phyloP scores from a whole-genome alignment of 2,888 invertebrate species.

The Sepiola atlantica region DNA sequence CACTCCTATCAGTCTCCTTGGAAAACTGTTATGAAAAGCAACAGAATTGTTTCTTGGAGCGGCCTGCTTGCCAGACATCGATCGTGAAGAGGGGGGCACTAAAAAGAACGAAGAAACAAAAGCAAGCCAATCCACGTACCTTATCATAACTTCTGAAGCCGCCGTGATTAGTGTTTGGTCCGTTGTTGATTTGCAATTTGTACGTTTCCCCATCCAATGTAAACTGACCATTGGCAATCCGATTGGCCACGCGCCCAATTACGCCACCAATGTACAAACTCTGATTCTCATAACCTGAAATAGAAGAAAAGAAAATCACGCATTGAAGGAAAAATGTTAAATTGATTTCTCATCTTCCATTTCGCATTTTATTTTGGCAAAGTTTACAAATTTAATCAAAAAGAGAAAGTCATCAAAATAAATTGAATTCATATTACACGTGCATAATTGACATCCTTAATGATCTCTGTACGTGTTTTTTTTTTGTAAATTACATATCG shows the following conservation, averaged over 20 bases:
- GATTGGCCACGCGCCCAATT: constrained; percentile 90
- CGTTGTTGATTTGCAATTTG: constrained; percentile 83
- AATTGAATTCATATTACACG: neutral
- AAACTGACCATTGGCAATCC: constrained; percentile 83
- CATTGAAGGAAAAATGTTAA: neutral
- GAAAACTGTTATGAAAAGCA: too few relatives aligned
- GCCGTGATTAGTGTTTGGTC: constrained; percentile 86
- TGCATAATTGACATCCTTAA: neutral
- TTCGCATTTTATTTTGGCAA: neutral
- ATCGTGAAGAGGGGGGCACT: too few relatives aligned
- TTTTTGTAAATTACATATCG: neutral
- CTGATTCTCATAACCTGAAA: constrained; percentile 69
- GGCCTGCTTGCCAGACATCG: too few relatives aligned
- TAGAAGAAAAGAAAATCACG: constrained; percentile 41
- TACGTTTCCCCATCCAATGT: constrained; percentile 81
- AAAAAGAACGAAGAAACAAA: neutral
- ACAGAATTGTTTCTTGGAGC: too few relatives aligned
- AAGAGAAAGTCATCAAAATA: neutral
- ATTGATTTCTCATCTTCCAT: neutral
- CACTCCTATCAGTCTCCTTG: too few relatives aligned
- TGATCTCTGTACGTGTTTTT: neutral
- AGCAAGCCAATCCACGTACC: constrained; percentile 70
- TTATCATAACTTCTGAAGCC: constrained; percentile 89
- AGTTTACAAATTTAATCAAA: neutral
- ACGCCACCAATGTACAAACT: constrained; percentile 89